Base-by-base conservation (phyloP, 2,113 vertebrate species). In the Boulengeromyrus knoepffleri region DNA sequence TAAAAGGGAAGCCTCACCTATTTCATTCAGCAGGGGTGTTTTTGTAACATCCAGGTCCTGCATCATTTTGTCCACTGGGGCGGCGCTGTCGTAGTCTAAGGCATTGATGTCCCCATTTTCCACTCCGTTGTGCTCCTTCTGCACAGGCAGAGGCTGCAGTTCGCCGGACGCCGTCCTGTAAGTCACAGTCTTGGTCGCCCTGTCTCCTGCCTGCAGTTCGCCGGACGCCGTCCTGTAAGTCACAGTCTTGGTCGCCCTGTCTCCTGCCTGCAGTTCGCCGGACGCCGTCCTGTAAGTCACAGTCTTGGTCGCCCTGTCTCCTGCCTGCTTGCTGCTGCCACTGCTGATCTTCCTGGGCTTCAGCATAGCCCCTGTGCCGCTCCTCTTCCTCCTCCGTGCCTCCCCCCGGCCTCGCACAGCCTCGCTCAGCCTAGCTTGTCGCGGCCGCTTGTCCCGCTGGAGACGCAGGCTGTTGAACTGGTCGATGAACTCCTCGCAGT, bases 401-500 rank as follows among this genome's bases (percentile, higher is more conserved):
- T 97, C 94, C 3, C 96, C 95, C 90, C 96, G 97, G 89, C 94
- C 94, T 94, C 96, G 97, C 56, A 95, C 93, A 1, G 94, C 92
- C 0, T 93, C 0, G 13, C 92, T 74, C 3, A 86, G 96, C 94
- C 97, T 98, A n/a, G 91, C 95, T 94, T 3, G 96, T 93, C 97
- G 97, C 2, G 96, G 89, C 46, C 95, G 94, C 91, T 97, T 97
- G 91, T 99, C 97, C 21, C 96, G 95, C 87, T 95, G 92, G 87
- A 97, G 66, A 0, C 95, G 97, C 15, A 98, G 96, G 94, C 97
- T 97, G 53, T 99, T 98, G 95, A 99, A 99, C 93, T 98, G 97
- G 19, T 99, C 97, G 3, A 99, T 99, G 91, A 99, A 99, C 92
- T 99, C 98, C 94, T 99, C 98, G 83, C 98, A 99, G 94, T 99